Conservation (phyloP, 2,113 vertebrate species). For the Greenwoodochromis staneri region DNA sequence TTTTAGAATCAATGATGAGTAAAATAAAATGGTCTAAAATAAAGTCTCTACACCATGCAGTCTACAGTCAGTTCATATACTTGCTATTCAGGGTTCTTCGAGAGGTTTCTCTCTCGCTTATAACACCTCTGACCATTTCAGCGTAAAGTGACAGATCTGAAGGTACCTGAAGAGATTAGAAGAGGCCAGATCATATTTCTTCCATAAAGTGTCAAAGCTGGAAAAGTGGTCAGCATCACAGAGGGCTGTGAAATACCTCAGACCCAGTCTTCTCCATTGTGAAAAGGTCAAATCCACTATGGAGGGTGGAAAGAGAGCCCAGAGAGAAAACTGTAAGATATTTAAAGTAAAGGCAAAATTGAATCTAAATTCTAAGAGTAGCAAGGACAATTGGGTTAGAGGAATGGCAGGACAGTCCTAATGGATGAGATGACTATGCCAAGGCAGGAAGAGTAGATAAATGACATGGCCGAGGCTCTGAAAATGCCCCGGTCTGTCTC, state of each 20-base stretch:
- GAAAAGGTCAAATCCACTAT: neutral
- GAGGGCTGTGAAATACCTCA: neutral
- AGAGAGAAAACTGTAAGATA: neutral
- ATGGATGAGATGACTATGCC: neutral
- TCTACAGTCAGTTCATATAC: neutral
- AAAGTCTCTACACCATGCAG: neutral
- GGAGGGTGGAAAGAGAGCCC: neutral
- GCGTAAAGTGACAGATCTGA: neutral
- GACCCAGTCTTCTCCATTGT: neutral
- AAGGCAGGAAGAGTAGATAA: neutral
- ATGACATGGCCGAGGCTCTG: neutral
- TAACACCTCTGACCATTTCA: neutral
- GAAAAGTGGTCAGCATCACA: neutral
- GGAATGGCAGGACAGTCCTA: neutral
- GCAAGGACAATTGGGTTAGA: neutral
- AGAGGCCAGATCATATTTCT: neutral
- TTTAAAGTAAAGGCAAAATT: neutral
- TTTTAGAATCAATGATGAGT: neutral
- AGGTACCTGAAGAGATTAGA: neutral
- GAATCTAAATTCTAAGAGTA: neutral
- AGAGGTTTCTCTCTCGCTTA: neutral
- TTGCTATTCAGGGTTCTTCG: neutral
- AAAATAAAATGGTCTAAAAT: neutral
- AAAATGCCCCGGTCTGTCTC: neutral
- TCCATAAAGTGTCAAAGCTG: neutral